Evolutionary conservation across 1,140 invertebrate genomes (phyloP), one percentile per base, ranked within the genome.

Genomic region (Apocrypta bakeri): DNA sequence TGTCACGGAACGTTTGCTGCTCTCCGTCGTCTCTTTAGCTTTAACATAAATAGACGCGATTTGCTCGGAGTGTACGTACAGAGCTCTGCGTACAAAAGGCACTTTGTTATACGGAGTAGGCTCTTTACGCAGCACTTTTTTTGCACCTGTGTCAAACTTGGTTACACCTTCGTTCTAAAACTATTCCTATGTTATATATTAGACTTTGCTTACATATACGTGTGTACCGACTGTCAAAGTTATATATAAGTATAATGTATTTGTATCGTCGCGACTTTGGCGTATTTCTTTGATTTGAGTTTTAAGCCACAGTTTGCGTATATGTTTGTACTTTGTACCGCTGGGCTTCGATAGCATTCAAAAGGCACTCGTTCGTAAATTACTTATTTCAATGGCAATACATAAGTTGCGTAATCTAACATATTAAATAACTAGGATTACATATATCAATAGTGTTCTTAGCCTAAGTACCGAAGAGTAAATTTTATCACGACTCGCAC

Each of bases 1-100:
- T 88, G 88, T 89, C 86, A 89, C 85, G 88, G 87, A 83, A 87
- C 88, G 86, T 89, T 90, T 89, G 86, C 86, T 56, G 83, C 84
- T 87, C 40, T 68, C 17, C 33, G 21, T 37, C 80, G 84, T 78
- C 85, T 84, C 87, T 86, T 89, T 87, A 85, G 84, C 83, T 85
- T 86, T 82, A 83, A 73, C 71, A 48, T 73, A 73, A 73, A 73
- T 73, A 73, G 71, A 73, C 33, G 71, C 71, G 27, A 4, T 66
- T 71, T 71, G 69, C 72, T 48, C 33, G 33, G 33, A 37, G 33
- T 9, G 25, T 6, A 6, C 64, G 64, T 9, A 4, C 33, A 37
- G 3, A 2, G 33, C 33, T 2, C 33, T 37, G 33, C 87, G 88
- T 85, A 87, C 88, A 83, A 83, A 89, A 88, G 86, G 86, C 87